phyloP scores from a whole-genome alignment of 2,113 vertebrate genomes.

The Theropithecus gelada region DNA sequence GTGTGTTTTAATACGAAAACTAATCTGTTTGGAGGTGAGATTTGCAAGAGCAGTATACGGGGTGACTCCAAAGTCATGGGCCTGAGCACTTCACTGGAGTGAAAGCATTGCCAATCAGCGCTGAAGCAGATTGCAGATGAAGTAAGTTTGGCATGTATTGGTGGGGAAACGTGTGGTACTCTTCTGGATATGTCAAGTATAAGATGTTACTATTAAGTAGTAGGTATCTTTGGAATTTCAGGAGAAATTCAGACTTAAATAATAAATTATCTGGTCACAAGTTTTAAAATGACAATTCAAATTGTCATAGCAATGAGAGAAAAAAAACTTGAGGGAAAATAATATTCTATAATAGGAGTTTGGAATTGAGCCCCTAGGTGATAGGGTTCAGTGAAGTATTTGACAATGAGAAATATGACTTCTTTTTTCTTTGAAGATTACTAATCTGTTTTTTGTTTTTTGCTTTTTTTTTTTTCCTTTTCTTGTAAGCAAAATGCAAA shows the following conservation, averaged over 20 bases:
- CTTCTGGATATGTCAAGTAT: not conserved
- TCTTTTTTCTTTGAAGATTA: not conserved
- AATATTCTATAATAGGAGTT: not conserved
- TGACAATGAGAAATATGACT: not conserved
- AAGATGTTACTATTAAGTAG: not conserved
- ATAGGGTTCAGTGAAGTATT: not conserved
- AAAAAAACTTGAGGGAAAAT: not conserved
- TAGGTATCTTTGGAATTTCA: not conserved
- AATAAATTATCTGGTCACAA: not conserved
- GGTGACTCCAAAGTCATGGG: not conserved
- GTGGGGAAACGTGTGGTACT: not conserved
- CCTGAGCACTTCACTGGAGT: not conserved
- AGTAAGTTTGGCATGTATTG: too few relatives aligned
- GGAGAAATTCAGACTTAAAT: not conserved
- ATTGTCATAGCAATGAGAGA: not conserved
- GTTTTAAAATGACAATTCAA: not conserved
- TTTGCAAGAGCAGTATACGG: not conserved
- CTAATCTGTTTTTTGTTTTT: not conserved
- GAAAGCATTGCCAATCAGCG: rapidly evolving
- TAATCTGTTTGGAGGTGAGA: not conserved
- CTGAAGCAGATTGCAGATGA: not conserved
- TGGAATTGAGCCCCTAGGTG: not conserved
- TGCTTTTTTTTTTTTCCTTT: not conserved
- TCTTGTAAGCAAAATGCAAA: not conserved
- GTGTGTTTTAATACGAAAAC: not conserved